phyloP scores from a whole-genome alignment of 2,888 invertebrate genomes.

The Lasioglossum leucozonium region DNA sequence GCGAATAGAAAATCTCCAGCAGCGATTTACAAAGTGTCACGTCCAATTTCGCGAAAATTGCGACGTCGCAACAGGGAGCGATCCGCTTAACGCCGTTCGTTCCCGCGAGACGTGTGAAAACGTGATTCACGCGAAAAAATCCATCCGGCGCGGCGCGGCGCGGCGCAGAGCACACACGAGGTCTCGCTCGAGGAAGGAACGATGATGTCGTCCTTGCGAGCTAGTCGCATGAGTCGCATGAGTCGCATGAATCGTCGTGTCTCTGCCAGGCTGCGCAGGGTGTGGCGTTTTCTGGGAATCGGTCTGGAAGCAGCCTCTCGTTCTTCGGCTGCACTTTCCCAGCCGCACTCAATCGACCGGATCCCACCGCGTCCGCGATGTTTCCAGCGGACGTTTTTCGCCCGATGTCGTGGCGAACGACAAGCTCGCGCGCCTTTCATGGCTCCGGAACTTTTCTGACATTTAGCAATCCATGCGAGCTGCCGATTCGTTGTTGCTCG shows the following conservation, averaged over 20 bases:
- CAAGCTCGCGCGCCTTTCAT: not conserved
- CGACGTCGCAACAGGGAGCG: not conserved
- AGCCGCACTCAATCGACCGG: constrained; percentile 32
- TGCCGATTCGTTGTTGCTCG: not conserved
- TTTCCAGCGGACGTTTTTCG: constrained; percentile 42
- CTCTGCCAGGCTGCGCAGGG: constrained; percentile 43
- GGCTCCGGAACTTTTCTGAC: not conserved
- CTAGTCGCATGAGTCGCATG: constrained; percentile 23
- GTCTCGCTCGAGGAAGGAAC: constrained; percentile 36
- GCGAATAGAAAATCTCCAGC: not conserved
- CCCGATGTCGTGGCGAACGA: constrained; percentile 3
- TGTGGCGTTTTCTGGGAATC: constrained; percentile 62
- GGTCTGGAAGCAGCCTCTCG: constrained; percentile 56
- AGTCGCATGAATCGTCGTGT: constrained; percentile 22
- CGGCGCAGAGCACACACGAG: not conserved
- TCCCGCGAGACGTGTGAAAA: constrained; percentile 37
- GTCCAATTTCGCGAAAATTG: not conserved
- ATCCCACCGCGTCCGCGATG: constrained; percentile 40
- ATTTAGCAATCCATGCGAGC: not conserved
- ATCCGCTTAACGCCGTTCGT: constrained; percentile 23
- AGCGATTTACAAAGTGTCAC: not conserved
- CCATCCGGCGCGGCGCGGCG: not conserved
- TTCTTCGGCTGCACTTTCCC: constrained; percentile 54
- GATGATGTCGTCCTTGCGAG: constrained; percentile 52
- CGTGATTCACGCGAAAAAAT: constrained; percentile 34